Evolutionary conservation across 2,113 vertebrate genomes (phyloP).

Genomic region (Baryphthengus martii): DNA sequence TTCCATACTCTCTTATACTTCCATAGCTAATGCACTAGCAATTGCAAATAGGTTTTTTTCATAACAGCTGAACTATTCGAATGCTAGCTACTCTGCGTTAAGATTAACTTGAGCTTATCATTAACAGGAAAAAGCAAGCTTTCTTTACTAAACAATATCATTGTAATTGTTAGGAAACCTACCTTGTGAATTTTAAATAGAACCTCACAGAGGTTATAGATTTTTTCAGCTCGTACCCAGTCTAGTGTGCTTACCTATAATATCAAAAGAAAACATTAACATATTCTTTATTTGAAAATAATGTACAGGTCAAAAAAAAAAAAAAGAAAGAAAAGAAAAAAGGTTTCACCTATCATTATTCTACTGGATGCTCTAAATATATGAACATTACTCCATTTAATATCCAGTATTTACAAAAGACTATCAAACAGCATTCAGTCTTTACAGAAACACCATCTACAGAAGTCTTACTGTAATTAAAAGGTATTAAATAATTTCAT

Average conservation of each 20-base stretch:
- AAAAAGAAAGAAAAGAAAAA: neutral
- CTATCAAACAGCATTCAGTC: neutral
- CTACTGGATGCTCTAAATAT: neutral
- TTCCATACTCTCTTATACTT: neutral
- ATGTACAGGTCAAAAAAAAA: neutral
- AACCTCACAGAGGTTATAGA: slow-evolving; percentile 96
- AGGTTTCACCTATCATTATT: neutral
- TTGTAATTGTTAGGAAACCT: neutral
- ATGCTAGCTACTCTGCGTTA: neutral
- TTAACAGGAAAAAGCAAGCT: neutral
- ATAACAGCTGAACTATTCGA: neutral
- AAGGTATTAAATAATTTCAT: neutral
- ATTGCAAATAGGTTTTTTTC: neutral
- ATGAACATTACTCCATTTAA: neutral
- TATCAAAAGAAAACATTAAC: slow-evolving; percentile 10
- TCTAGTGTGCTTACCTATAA: slow-evolving; percentile 84
- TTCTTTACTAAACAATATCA: neutral
- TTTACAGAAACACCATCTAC: neutral
- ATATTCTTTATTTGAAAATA: neutral
- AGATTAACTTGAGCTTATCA: neutral
- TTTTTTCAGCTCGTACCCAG: slow-evolving; percentile 87
- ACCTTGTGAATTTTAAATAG: slow-evolving; percentile 96
- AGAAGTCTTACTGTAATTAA: neutral
- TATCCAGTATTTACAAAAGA: neutral
- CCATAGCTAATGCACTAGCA: neutral